These are phyloP conservation scores for Trilocha varians DNA, from an alignment of 2,888 invertebrate genomes.

Conservation along the genomic window DNA sequence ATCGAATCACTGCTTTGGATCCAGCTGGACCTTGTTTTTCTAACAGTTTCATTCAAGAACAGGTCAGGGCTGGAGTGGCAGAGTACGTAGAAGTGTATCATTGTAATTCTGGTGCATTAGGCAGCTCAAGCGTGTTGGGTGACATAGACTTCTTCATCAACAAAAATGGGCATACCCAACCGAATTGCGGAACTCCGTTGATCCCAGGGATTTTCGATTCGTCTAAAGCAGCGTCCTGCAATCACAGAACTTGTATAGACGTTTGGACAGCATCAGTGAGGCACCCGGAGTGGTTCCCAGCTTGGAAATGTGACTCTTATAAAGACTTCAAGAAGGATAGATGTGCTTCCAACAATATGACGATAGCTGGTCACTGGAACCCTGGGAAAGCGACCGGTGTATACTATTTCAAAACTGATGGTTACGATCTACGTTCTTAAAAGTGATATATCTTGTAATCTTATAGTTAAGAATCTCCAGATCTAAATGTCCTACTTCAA, in stretches of 20 bases:
- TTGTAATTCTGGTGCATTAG: constrained; percentile 71
- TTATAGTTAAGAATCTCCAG: no score
- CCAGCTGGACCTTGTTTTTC: constrained; percentile 64
- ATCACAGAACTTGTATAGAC: constrained; percentile 49
- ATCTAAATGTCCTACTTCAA: no score
- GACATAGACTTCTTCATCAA: constrained; percentile 75
- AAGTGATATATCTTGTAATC: no score
- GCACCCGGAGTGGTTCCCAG: constrained; percentile 22
- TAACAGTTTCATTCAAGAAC: constrained; percentile 45
- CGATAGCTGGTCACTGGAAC: constrained; percentile 53
- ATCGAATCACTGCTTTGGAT: constrained; percentile 52
- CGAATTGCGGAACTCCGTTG: constrained; percentile 58
- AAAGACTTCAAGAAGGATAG: constrained; percentile 36
- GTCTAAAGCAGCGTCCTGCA: constrained; percentile 52
- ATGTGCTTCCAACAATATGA: constrained; percentile 35
- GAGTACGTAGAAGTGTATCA: constrained; percentile 75
- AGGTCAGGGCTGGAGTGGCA: constrained; percentile 70
- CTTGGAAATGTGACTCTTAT: constrained; percentile 49
- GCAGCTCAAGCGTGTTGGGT: constrained; percentile 62
- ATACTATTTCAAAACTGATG: constrained; percentile 51
- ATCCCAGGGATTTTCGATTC: constrained; percentile 51
- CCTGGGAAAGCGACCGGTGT: constrained; percentile 52
- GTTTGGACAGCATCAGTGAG: constrained; percentile 48
- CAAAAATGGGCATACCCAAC: constrained; percentile 71
- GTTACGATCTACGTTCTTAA: constrained; percentile 19